phyloP scores from a whole-genome alignment of 2,113 vertebrate genomes.

The Actenoides lindsayi region DNA sequence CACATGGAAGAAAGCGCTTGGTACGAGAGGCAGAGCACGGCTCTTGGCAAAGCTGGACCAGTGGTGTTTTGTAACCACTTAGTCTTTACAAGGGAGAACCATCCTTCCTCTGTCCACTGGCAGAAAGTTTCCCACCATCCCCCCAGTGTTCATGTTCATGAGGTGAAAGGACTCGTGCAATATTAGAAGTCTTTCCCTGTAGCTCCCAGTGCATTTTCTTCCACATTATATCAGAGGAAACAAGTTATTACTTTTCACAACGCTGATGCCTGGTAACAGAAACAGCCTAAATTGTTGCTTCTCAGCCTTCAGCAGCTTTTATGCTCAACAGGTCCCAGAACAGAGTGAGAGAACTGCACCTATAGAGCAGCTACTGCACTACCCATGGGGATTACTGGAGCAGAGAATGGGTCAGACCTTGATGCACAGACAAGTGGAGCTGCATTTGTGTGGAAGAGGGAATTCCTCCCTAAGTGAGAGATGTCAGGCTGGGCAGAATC shows the following conservation, averaged over 20 bases:
- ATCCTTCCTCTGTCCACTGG: not conserved
- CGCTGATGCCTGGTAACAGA: not conserved
- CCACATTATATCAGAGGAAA: not conserved
- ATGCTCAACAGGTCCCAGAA: not conserved
- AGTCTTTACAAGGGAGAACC: not conserved
- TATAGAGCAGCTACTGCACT: not conserved
- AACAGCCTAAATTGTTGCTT: not conserved
- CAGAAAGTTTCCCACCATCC: not conserved
- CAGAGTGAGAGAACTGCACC: not conserved
- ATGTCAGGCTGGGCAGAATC: not conserved
- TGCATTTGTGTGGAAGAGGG: not conserved
- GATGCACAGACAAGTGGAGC: rapidly evolving
- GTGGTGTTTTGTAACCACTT: not conserved
- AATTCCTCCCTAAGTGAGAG: not conserved
- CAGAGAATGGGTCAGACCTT: not conserved
- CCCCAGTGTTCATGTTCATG: rapidly evolving
- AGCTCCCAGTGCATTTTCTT: not conserved
- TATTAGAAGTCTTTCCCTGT: not conserved
- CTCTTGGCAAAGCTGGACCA: not conserved
- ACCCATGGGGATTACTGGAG: not conserved
- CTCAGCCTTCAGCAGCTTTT: not conserved
- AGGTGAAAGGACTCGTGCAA: not conserved
- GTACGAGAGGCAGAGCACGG: not conserved
- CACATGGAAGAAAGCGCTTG: not conserved
- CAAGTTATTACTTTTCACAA: not conserved